Base-by-base conservation (phyloP, 2,888 invertebrate genomes). In the Autographa gamma region DNA sequence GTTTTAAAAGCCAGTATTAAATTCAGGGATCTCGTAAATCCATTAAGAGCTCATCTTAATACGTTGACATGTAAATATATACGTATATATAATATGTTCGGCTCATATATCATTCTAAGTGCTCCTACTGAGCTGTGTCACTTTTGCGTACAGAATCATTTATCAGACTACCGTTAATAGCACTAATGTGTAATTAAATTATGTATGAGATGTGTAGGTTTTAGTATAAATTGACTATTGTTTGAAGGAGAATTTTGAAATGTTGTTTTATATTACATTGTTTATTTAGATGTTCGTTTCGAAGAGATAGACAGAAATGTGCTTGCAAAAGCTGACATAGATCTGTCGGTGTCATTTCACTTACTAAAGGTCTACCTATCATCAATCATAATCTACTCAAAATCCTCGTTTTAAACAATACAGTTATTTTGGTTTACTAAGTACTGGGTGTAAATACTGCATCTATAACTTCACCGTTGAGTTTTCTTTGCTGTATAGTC, bases 61-160 rank as follows among this genome's bases (percentile, higher is more conserved):
- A 74, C 73, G 60, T 34, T 59, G 43, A 31, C 63, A 64, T 63
- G 60, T 73, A 59, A 56, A 71, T 74, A 76, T 52, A 41, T 75
- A 14, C n/a, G 0, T 0, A 48, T 7, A 48, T 48, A n/a, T 48
- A 48, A 5, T 60, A 63, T 63, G 31, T 65, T 60, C 25, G 58
- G 65, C 71, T 71, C 82, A 56, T 82, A 77, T 81, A 82, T 82
- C 82, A 82, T 63, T 60, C 54, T 82, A 79, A 82, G 82, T 79
- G 81, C 79, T 80, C 14, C 34, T 41, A 61, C 41, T 34, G 66
- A 71, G 63, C 56, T 68, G 52, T 75, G 82, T 80, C 80, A 77
- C 74, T 76, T 76, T 71, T 63, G 56, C 60, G 69, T 63, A 68
- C 32, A 48, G 25, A 60, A 52, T 19, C 73, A 82, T 79, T 71